Evolutionary conservation across 1,140 invertebrate genomes (phyloP), one percentile per base, ranked within the genome.

Genomic region (Heliconius hewitsoni): DNA sequence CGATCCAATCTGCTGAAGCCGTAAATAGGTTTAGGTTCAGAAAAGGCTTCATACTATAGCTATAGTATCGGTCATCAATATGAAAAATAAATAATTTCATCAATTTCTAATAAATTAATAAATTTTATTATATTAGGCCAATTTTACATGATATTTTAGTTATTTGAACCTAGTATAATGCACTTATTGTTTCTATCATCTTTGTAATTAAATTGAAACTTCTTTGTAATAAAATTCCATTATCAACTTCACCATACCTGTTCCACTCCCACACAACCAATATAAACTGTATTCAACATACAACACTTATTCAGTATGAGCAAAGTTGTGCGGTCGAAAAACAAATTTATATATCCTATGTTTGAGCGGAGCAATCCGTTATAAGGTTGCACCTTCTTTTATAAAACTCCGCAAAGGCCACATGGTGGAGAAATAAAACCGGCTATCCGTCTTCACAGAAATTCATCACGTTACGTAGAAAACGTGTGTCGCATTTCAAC

Each of bases 391-490:
- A 78, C 77, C 80, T 78, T 81, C 73, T 66, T 75, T 81, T 81
- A 81, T 81, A 81, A 77, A 81, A 72, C 80, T 73, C 76, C 74
- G 76, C 66, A 75, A 81, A 60, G 42, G 77, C 77, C 80, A 73
- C 75, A 78, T 81, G 80, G 60, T 73, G 70, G 73, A 46, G 52
- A 76, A 78, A 81, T 81, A 81, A 81, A 81, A 81, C 55, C 77
- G 74, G 30, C 77, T 52, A 81, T 78, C 76, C 80, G 50, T 81
- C 80, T 78, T 76, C 37, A 77, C 72, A 73, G 75, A 74, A 81
- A 81, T 81, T 81, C 80, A 81, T 81, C 77, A 76, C 76, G 80
- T 78, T 76, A 81, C 80, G 73, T 81, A 73, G 80, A 46, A 73
- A 78, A 81, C 80, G 80, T 78, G 80, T n/a, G 74, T 66, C 76